Evolutionary conservation across 2,113 vertebrate genomes (phyloP).

Genomic region (Neoarius graeffei): DNA sequence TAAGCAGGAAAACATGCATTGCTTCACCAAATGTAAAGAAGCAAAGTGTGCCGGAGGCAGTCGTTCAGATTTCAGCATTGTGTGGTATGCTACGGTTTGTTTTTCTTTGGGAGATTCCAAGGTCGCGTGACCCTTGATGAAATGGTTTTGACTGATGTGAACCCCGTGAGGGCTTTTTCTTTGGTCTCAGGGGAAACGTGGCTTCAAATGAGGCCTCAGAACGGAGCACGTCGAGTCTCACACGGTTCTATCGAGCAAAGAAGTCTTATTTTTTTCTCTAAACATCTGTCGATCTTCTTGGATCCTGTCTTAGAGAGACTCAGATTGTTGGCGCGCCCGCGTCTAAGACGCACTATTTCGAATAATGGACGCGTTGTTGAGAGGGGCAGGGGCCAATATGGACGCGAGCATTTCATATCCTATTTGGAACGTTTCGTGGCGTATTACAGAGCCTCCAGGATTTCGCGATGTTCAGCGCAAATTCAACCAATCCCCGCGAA

Average conservation of each 20-base stretch:
- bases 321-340: too few relatives aligned
- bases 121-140: conserved; percentile 18
- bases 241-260: background rate
- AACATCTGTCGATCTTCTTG: background rate
- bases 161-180: background rate
- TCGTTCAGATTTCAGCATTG: background rate
- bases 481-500: too few relatives aligned
- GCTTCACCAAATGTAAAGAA: background rate
- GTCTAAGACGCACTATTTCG: too few relatives aligned
- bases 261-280: background rate
- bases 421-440: too few relatives aligned
- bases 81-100: background rate
- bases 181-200: background rate
- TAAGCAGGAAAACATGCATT: background rate
- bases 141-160: background rate
- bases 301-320: too few relatives aligned
- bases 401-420: too few relatives aligned
- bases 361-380: too few relatives aligned
- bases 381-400: too few relatives aligned
- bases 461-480: too few relatives aligned
- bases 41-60: background rate
- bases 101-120: background rate
- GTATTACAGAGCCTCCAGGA: too few relatives aligned
- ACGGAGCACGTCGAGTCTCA: background rate
- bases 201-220: background rate